Percentiles rank a stretch among this genome's conserved stretches.
phyloP scores from a whole-genome alignment of 23 tunicate species.

The Aplidium turbinatum region DNA sequence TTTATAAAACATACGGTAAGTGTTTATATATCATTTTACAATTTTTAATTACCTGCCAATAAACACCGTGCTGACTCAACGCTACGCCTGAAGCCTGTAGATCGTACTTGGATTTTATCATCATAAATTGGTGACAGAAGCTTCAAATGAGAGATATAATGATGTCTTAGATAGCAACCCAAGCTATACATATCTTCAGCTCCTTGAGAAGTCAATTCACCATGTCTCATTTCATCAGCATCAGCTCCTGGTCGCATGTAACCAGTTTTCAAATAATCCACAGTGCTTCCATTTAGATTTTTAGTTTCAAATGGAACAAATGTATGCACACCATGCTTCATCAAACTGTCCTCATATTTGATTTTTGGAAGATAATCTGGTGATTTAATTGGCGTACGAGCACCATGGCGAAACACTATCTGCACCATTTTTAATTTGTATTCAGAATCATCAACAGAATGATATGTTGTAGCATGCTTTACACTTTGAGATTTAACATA shows the following conservation, averaged over 20 bases:
- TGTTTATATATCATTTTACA: too few species aligned
- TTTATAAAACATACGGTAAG: too few species aligned
- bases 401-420: constrained; percentile 89
- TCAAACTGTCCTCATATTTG: constrained; percentile 15
- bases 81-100: constrained; percentile 36
- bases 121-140: constrained; percentile 31
- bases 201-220: constrained; percentile 41
- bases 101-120: constrained; percentile 31
- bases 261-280: background rate
- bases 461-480: too few species aligned
- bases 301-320: constrained; percentile 33
- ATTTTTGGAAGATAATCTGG: constrained; percentile 65
- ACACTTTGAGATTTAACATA: too few species aligned
- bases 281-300: constrained; percentile 4
- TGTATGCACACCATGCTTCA: constrained; percentile 59
- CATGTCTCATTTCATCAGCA: constrained; percentile 2
- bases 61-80: constrained; percentile 56
- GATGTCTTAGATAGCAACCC: constrained; percentile 24
- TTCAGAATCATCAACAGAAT: background rate
- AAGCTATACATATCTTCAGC: constrained; percentile 64
- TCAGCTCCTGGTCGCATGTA: background rate
- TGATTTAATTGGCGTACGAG: constrained; percentile 57
- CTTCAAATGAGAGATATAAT: constrained; percentile 29
- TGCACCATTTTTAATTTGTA: constrained; percentile 52
- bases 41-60: constrained; percentile 42